Conservation (phyloP, 35 echinoderm and acorn worm genomes). For the Nesometra sesokonis region DNA sequence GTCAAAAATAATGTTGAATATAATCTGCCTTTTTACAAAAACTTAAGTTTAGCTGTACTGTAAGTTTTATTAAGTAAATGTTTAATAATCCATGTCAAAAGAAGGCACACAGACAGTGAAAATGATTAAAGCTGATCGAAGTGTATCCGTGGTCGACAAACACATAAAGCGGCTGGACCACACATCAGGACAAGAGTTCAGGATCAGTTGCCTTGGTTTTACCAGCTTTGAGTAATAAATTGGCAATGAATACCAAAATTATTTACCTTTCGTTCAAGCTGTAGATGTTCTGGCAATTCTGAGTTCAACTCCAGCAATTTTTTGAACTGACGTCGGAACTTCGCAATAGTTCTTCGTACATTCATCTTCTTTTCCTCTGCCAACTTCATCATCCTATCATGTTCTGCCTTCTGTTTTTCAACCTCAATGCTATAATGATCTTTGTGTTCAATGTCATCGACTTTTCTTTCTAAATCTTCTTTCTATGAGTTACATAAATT, state of each 20-base stretch:
- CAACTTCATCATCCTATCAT: constrained; percentile 91
- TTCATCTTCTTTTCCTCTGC: constrained; percentile 89
- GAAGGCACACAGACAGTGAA: too few species aligned
- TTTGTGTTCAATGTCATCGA: constrained; percentile 73
- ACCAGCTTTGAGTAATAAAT: neutral
- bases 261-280: constrained; percentile 78
- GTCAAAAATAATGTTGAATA: too few species aligned
- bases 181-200: neutral
- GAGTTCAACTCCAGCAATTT: constrained; percentile 79
- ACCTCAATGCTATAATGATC: constrained; percentile 98
- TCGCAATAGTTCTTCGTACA: constrained; percentile 79
- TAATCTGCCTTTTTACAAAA: too few species aligned
- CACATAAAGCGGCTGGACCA: neutral
- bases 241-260: too few species aligned
- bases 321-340: constrained; percentile 88
- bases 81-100: too few species aligned
- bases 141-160: too few species aligned
- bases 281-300: constrained; percentile 76
- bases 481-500: constrained; percentile 21
- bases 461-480: constrained; percentile 64
- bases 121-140: too few species aligned
- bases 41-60: too few species aligned
- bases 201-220: neutral
- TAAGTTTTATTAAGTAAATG: too few species aligned
- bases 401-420: constrained; percentile 96